Percentiles rank a stretch among this genome's conserved stretches.
phyloP scores from a whole-genome alignment of 2,113 vertebrate genomes.

The Dasypus novemcinctus region DNA sequence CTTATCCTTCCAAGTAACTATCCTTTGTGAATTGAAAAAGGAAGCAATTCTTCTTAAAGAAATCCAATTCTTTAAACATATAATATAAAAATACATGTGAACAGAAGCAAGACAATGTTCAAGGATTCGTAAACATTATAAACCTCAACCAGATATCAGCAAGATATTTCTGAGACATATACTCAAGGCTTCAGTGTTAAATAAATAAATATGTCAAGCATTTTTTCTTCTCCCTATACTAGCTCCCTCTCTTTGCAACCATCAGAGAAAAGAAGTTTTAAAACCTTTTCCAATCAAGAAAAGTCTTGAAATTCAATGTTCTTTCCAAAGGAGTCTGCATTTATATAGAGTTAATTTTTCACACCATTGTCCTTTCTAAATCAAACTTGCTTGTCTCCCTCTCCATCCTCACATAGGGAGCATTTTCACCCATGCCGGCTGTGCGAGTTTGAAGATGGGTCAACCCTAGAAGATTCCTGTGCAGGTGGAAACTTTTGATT shows the following conservation, averaged over 20 bases:
- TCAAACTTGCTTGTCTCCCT: neutral
- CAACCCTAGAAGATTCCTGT: too few species aligned
- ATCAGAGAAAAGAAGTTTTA: neutral
- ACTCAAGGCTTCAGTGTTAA: neutral
- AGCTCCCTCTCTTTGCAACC: neutral
- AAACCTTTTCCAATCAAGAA: slow-evolving; percentile 1
- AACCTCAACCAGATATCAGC: neutral
- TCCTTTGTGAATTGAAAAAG: slow-evolving; percentile 21
- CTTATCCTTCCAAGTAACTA: slow-evolving; percentile 2
- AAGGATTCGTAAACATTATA: slow-evolving; percentile 1
- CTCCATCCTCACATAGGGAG: neutral
- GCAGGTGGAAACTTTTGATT: too few species aligned
- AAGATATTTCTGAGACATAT: neutral
- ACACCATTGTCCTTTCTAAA: slow-evolving; percentile 6
- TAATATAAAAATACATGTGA: neutral
- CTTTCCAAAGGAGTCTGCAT: neutral
- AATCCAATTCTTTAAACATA: slow-evolving; percentile 10
- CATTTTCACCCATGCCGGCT: neutral
- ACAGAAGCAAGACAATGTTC: neutral
- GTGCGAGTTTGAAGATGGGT: too few species aligned
- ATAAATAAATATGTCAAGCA: neutral
- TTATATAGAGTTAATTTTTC: neutral
- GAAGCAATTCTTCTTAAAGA: slow-evolving; percentile 3
- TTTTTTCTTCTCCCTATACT: neutral
- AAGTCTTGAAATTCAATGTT: slow-evolving; percentile 3